phyloP scores from a whole-genome alignment of 2,797 vertebrate genomes.

The Falco biarmicus region DNA sequence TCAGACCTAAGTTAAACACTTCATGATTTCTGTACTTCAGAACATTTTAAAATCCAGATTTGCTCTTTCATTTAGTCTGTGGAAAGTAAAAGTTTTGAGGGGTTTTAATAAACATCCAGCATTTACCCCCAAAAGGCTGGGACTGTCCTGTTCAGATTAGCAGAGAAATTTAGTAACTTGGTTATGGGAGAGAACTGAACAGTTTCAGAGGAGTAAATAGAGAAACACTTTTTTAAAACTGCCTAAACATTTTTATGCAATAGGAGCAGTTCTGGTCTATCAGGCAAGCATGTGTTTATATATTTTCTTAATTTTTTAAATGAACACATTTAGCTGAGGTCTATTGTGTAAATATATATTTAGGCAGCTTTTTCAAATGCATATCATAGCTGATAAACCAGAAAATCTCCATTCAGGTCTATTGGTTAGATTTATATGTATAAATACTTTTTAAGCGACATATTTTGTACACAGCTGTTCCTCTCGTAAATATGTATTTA shows the following conservation, averaged over 20 bases:
- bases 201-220: constrained; percentile 51
- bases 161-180: constrained; percentile 18
- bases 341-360: constrained; percentile 78
- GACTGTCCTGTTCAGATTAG: constrained; percentile 37
- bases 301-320: constrained; percentile 75
- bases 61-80: constrained; percentile 53
- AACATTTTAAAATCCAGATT: constrained; percentile 20
- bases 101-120: constrained; percentile 29
- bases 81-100: constrained; percentile 62
- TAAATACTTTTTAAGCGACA: constrained; percentile 75
- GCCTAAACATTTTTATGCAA: constrained; percentile 73
- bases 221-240: constrained; percentile 61
- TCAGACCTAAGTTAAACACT: constrained; percentile 38
- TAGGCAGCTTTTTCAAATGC: constrained; percentile 75
- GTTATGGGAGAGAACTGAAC: constrained; percentile 29
- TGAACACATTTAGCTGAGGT: constrained; percentile 74
- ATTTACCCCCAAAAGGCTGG: not conserved
- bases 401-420: constrained; percentile 72
- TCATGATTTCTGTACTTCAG: constrained; percentile 51
- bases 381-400: constrained; percentile 75
- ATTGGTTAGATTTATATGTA: constrained; percentile 75
- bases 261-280: constrained; percentile 65
- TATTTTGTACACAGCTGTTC: constrained; percentile 75
- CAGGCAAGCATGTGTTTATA: constrained; percentile 70
- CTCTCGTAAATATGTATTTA: constrained; percentile 75